Evolutionary conservation across 1,140 invertebrate species (phyloP).

Genomic region (Leptinotarsa defecta): DNA sequence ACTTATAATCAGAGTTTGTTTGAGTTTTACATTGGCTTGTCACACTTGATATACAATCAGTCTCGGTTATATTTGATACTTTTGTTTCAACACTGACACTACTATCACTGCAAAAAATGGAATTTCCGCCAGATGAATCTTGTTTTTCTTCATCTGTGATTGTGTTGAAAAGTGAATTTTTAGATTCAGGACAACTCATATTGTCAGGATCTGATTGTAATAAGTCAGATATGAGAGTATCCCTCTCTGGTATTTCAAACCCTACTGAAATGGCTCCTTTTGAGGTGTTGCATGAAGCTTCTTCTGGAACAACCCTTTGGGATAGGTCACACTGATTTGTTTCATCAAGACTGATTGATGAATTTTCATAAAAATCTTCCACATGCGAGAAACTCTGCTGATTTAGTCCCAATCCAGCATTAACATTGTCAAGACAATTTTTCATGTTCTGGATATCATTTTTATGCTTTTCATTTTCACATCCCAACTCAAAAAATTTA

Average conservation of each 20-base stretch:
- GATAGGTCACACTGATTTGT: neutral
- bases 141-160: too few relatives aligned
- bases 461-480: neutral
- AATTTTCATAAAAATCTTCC: neutral
- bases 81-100: too few relatives aligned
- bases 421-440: neutral
- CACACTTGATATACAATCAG: too few relatives aligned
- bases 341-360: neutral
- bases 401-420: neutral
- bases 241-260: conserved; percentile 9
- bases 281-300: neutral
- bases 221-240: neutral
- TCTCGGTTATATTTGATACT: too few relatives aligned
- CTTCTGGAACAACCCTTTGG: neutral
- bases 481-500: neutral
- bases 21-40: too few relatives aligned
- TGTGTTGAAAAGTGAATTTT: too few relatives aligned
- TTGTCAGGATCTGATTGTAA: too few relatives aligned
- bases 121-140: too few relatives aligned
- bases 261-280: neutral
- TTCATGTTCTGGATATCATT: neutral
- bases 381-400: neutral
- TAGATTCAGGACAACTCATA: too few relatives aligned
- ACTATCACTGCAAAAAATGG: too few relatives aligned
- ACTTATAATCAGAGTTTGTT: too few relatives aligned